Evolutionary conservation across 2,113 vertebrate species (phyloP).

Genomic region (Brevimyrus niger): DNA sequence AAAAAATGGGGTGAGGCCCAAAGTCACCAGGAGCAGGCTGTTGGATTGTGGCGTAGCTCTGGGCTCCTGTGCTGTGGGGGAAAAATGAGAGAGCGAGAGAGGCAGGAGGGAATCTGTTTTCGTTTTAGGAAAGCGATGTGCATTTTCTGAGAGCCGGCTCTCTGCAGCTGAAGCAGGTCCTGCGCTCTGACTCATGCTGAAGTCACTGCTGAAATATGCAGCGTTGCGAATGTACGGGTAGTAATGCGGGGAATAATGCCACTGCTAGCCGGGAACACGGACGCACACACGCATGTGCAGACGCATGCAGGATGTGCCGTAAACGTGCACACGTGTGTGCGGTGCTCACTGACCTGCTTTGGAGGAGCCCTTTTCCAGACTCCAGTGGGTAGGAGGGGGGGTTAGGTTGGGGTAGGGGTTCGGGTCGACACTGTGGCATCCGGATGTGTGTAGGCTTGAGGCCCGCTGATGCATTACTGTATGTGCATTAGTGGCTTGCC

Average conservation of each 20-base stretch:
- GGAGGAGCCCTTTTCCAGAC: conserved; percentile 42
- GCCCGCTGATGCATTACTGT: not conserved
- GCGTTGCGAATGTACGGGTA: conserved; percentile 42
- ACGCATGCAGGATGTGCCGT: conserved; percentile 12
- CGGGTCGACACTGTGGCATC: not conserved
- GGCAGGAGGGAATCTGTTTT: conserved; percentile 57
- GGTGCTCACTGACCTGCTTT: conserved; percentile 38
- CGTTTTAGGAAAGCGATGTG: conserved; percentile 67
- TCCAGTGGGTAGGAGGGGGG: conserved; percentile 39
- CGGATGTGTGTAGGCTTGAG: not conserved
- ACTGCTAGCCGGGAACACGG: not conserved
- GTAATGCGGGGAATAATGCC: conserved; percentile 40
- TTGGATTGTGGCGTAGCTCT: not conserved
- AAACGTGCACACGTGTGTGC: conserved; percentile 23
- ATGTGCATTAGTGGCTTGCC: conserved; percentile 13
- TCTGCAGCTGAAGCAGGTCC: conserved; percentile 49
- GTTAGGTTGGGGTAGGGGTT: conserved; percentile 57
- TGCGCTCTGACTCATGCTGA: conserved; percentile 43
- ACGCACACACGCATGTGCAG: conserved; percentile 8
- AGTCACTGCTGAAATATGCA: conserved; percentile 54
- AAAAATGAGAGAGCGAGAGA: not conserved
- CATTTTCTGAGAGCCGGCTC: conserved; percentile 52
- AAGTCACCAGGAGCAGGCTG: not conserved
- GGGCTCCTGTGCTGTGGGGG: not conserved
- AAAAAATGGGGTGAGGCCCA: not conserved